phyloP scores from a whole-genome alignment of 53 echinoderm and acorn worm genomes.

The Astropecten irregularis region DNA sequence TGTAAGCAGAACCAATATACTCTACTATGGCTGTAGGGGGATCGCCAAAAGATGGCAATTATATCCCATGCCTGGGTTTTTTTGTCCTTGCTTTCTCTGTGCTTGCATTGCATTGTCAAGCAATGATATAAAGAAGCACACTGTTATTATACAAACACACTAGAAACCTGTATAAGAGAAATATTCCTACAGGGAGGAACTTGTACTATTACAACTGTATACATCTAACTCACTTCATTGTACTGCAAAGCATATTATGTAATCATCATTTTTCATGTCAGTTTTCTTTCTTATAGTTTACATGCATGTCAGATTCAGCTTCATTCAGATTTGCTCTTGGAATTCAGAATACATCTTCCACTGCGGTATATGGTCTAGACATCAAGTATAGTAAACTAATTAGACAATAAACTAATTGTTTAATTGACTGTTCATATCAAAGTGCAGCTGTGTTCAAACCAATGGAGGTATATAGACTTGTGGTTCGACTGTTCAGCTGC shows the following conservation, averaged over 20 bases:
- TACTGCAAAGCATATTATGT: neutral
- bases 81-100: constrained; percentile 37
- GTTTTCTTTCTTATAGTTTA: too few species aligned
- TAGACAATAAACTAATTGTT: neutral
- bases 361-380: too few species aligned
- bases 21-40: constrained; percentile 51
- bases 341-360: too few species aligned
- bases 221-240: constrained; percentile 2
- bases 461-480: too few species aligned
- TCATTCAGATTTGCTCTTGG: too few species aligned
- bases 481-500: too few species aligned
- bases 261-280: too few species aligned
- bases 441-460: too few species aligned
- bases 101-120: neutral
- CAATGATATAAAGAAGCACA: neutral
- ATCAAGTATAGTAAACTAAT: neutral
- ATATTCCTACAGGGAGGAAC: neutral
- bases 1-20: constrained; percentile 47
- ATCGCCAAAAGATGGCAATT: constrained; percentile 52
- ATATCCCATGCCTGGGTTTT: constrained; percentile 18
- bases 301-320: too few species aligned
- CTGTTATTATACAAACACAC: neutral
- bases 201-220: constrained; percentile 5
- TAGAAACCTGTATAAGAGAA: neutral
- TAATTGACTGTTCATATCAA: too few species aligned